phyloP scores from a whole-genome alignment of 2,797 vertebrate species.

The Fistularia commersonii region DNA sequence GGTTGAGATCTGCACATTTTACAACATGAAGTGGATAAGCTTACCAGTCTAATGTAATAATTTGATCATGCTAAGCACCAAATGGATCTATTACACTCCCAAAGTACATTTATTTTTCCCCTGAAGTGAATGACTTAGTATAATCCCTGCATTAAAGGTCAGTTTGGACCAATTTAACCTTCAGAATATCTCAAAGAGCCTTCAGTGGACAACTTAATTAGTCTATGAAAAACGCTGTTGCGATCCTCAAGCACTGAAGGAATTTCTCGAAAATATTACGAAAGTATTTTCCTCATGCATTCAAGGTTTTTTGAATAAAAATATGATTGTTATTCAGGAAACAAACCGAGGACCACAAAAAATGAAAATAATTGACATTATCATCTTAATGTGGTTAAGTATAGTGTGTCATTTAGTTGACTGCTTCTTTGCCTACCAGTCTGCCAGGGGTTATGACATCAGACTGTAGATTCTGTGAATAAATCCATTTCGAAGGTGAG shows the following conservation, averaged over 20 bases:
- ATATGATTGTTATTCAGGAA: conserved; percentile 13
- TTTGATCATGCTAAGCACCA: conserved; percentile 67
- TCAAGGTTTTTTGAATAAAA: conserved; percentile 12
- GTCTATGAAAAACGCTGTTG: conserved; percentile 25
- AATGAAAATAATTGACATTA: no score
- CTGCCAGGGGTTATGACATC: no score
- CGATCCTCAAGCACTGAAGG: conserved; percentile 14
- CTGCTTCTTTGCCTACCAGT: no score
- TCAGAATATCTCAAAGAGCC: conserved; percentile 42
- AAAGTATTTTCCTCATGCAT: conserved; percentile 1
- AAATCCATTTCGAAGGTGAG: no score
- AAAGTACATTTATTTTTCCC: conserved; percentile 47
- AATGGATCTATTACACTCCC: conserved; percentile 54
- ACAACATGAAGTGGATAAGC: conserved; percentile 70
- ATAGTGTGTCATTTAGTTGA: no score
- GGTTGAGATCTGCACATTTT: conserved; percentile 48
- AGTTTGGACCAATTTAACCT: conserved; percentile 42
- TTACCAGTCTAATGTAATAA: conserved; percentile 63
- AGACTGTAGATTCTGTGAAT: no score
- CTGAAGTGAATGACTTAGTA: conserved; percentile 50
- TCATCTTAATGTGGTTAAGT: no score
- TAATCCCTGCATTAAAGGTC: conserved; percentile 64
- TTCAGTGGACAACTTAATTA: conserved; percentile 34
- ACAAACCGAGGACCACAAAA: no score
- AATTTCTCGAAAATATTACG: conserved; percentile 16